These are phyloP conservation scores for Argyra leucocephala DNA, from an alignment of 2,888 invertebrate species.

Conservation along the genomic window DNA sequence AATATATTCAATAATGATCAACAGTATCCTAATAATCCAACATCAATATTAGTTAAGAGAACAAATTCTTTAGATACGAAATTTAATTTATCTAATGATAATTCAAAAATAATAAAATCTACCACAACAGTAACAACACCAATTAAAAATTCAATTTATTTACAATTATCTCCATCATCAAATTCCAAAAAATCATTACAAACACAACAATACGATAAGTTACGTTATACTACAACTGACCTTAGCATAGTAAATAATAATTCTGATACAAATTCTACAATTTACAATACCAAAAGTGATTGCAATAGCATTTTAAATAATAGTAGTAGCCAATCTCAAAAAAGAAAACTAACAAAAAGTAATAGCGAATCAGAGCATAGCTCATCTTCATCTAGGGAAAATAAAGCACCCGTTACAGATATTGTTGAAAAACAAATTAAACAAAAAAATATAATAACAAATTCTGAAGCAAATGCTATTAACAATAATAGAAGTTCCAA, in stretches of 20 bases:
- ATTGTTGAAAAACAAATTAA: conserved; percentile 15
- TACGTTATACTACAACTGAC: neutral
- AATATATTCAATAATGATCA: conserved; percentile 25
- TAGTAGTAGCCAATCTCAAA: conserved; percentile 19
- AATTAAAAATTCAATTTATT: conserved; percentile 18
- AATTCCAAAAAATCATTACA: conserved; percentile 18
- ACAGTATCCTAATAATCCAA: conserved; percentile 17
- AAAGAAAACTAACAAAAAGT: neutral
- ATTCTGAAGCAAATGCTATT: conserved; percentile 16
- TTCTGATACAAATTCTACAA: conserved; percentile 18
- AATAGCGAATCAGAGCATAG: neutral
- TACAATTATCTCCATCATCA: conserved; percentile 15
- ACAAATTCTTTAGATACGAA: neutral
- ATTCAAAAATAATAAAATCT: conserved; percentile 22
- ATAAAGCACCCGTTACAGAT: conserved; percentile 19
- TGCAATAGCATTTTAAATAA: conserved; percentile 21
- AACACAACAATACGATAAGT: conserved; percentile 17
- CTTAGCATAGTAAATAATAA: conserved; percentile 17
- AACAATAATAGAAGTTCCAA: conserved; percentile 27
- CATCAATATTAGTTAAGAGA: neutral
- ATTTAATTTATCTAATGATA: neutral
- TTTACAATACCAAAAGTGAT: conserved; percentile 19
- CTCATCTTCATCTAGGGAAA: conserved; percentile 18
- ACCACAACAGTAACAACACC: conserved; percentile 19
- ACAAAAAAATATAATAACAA: conserved; percentile 9